phyloP scores from a whole-genome alignment of 2,888 invertebrate genomes.

The Pachymerium ferrugineum region DNA sequence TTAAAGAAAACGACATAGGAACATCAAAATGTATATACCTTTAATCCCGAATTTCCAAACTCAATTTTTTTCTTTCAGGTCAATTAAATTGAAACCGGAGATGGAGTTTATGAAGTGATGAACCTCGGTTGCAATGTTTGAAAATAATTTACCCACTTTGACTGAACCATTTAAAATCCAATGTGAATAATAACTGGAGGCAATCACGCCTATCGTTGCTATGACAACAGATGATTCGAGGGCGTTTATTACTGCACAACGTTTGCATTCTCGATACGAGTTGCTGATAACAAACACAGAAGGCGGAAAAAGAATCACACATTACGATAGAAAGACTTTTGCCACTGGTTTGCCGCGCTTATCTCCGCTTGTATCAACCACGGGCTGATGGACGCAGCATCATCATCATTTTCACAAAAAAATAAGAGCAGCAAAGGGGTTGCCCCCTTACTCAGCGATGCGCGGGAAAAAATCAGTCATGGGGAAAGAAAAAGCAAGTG shows the following conservation, averaged over 20 bases:
- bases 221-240: conserved; percentile 9
- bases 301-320: conserved; percentile 18
- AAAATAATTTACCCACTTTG: neutral
- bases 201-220: neutral
- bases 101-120: neutral
- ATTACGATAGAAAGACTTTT: neutral
- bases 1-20: conserved; percentile 5
- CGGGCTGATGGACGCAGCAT: neutral
- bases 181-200: neutral
- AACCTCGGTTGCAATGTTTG: neutral
- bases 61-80: neutral
- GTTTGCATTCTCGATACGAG: neutral
- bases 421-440: neutral
- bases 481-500: neutral
- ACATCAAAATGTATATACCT: too few relatives aligned
- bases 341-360: conserved; percentile 1
- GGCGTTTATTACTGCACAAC: neutral
- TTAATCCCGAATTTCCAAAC: neutral
- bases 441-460: neutral
- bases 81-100: neutral
- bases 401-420: neutral
- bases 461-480: neutral
- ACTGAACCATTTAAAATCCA: conserved; percentile 3
- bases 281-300: neutral
- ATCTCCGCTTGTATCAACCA: conserved; percentile 1